Conservation (phyloP, 2,113 vertebrate species). For the Perognathus longimembris region DNA sequence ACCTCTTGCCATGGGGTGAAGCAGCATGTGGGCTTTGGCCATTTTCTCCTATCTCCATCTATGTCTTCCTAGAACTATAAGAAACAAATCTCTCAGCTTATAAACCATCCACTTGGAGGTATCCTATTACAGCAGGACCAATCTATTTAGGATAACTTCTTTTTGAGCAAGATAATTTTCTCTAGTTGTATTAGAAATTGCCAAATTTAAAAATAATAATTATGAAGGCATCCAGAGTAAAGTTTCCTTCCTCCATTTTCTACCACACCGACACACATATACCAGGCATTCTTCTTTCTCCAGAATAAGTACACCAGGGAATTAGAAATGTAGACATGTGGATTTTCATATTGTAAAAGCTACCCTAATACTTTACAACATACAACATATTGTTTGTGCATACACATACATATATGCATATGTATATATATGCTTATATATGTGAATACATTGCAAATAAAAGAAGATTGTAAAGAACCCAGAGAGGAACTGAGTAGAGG, state of each 20-base stretch:
- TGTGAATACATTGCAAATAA: constrained; percentile 21
- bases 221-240: background rate
- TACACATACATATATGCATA: background rate
- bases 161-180: background rate
- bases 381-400: background rate
- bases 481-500: background rate
- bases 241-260: background rate
- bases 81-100: background rate
- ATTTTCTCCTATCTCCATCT: background rate
- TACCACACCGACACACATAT: background rate
- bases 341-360: constrained; percentile 3
- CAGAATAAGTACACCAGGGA: background rate
- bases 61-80: background rate
- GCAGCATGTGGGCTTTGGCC: background rate
- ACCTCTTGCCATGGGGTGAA: background rate
- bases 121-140: background rate
- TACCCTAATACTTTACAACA: background rate
- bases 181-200: background rate
- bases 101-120: background rate
- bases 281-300: background rate
- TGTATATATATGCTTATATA: background rate
- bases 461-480: background rate
- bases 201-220: constrained; percentile 27
- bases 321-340: background rate
- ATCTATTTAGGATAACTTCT: background rate